Base-by-base conservation (phyloP, 35 echinoderm and acorn worm genomes). In the Apostichopus californicus region DNA sequence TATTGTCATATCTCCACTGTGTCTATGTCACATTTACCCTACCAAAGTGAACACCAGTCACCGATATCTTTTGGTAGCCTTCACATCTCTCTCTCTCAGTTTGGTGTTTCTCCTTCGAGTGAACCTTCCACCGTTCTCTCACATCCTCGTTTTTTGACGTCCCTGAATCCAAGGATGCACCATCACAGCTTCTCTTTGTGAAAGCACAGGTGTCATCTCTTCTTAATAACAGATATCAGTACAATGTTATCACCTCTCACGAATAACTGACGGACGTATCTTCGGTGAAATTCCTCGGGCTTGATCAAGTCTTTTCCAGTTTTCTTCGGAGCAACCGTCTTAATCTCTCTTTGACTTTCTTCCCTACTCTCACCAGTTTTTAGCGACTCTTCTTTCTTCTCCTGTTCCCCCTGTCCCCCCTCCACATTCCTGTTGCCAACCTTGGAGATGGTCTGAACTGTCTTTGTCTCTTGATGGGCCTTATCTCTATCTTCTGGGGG, bases 211-310 rank as follows among this genome's bases (percentile, higher is more conserved):
- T 9, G 57, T 85, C 55, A 85, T 85, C 86, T 89, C 10, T 80
- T 73, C 46, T 79, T 93, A 55, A 95, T 85, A 13, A 98, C 94
- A n/a, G 96, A 92, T 46, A 99, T 89, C 55, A 99, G 77, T 18
- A 99, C 95, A 24, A 99, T 88, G 77, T 95, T 96, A 52, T 99
- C 97, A 13, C 97, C 97, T 84, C 92, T 73, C 5, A 99, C 64
- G 87, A 99, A 99, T 25, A 99, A 34, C 82, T 99, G 97, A 77
- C 93, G 93, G 24, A 93, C 95, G 86, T 96, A 93, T 56, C 95
- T 90, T 71, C 90, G 83, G 14, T 81, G 55, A 68, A 99, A 99
- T 15, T 96, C 93, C 58, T 95, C 95, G 15, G 83, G 93, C 73
- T 94, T 90, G 65, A 99, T 93, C 90, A 83, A 59, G 11, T 91